Evolutionary conservation across 2,888 invertebrate genomes (phyloP).

Genomic region (Heliconius ethilla): DNA sequence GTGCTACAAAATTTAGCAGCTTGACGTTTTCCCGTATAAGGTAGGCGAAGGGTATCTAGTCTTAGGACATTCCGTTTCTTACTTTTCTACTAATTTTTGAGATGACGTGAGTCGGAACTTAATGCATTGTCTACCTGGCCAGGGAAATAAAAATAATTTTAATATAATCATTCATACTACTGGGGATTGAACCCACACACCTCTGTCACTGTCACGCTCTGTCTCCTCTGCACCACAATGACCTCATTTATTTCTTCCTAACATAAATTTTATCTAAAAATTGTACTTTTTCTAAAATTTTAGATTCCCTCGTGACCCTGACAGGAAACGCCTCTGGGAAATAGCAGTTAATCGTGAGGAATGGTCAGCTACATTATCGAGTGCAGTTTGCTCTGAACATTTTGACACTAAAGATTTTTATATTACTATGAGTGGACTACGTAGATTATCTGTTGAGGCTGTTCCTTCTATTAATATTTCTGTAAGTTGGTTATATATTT

Average conservation of each 20-base stretch:
- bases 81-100: too few relatives aligned
- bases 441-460: conserved; percentile 61
- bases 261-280: not conserved
- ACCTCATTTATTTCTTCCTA: not conserved
- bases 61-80: too few relatives aligned
- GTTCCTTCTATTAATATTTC: conserved; percentile 69
- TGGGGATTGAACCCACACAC: too few relatives aligned
- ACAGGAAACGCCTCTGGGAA: conserved; percentile 66
- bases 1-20: too few relatives aligned
- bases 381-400: conserved; percentile 71
- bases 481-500: conserved; percentile 53
- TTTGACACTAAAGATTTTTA: conserved; percentile 66
- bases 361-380: conserved; percentile 64
- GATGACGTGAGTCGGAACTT: too few relatives aligned
- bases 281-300: not conserved
- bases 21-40: too few relatives aligned
- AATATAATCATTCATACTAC: too few relatives aligned
- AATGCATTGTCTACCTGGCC: too few relatives aligned
- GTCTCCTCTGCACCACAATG: not conserved
- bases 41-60: too few relatives aligned
- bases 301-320: conserved; percentile 67
- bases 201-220: not conserved
- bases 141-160: too few relatives aligned
- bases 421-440: conserved; percentile 65
- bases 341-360: conserved; percentile 65